Conservation (phyloP, 2,797 vertebrate species). For the Parambassis ranga region DNA sequence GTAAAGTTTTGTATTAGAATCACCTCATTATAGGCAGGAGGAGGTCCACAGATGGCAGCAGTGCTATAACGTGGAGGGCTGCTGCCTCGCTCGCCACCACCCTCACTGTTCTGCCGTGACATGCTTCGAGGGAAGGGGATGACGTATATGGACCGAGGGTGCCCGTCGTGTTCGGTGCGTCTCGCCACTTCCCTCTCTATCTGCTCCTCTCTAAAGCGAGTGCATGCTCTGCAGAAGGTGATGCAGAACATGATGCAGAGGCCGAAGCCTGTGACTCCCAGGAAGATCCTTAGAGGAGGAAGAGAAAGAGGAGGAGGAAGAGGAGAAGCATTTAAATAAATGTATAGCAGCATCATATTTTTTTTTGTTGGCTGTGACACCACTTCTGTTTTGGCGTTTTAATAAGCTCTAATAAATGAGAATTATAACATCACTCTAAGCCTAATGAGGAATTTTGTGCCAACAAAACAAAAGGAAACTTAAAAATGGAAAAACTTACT, state of each 20-base stretch:
- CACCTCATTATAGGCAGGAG: slow-evolving; percentile 72
- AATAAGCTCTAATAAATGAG: not conserved
- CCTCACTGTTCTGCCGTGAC: slow-evolving; percentile 43
- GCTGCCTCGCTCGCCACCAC: not conserved
- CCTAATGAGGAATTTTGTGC: no score
- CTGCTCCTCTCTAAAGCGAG: slow-evolving; percentile 40
- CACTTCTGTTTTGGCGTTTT: not conserved
- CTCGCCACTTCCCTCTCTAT: slow-evolving; percentile 35
- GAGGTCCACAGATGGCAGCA: slow-evolving; percentile 24
- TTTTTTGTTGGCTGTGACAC: not conserved
- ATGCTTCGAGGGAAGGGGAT: slow-evolving; percentile 58
- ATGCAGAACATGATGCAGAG: slow-evolving; percentile 68
- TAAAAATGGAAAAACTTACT: slow-evolving; percentile 54
- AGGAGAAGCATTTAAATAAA: not conserved
- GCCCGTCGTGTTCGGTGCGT: not conserved
- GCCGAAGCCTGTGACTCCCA: slow-evolving; percentile 63
- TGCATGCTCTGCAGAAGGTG: slow-evolving; percentile 58
- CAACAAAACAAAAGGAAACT: not conserved
- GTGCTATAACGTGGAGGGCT: slow-evolving; percentile 45
- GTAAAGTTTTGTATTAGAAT: no score
- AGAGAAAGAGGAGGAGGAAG: not conserved
- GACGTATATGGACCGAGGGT: slow-evolving; percentile 48
- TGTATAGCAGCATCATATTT: not conserved
- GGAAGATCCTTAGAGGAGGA: slow-evolving; percentile 55
- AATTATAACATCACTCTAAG: no score